A percentile compares a stretch with the other conserved stretches of the same genome.
Evolutionary conservation across 1,140 invertebrate genomes (phyloP).

Genomic region (Gerris buenoi): DNA sequence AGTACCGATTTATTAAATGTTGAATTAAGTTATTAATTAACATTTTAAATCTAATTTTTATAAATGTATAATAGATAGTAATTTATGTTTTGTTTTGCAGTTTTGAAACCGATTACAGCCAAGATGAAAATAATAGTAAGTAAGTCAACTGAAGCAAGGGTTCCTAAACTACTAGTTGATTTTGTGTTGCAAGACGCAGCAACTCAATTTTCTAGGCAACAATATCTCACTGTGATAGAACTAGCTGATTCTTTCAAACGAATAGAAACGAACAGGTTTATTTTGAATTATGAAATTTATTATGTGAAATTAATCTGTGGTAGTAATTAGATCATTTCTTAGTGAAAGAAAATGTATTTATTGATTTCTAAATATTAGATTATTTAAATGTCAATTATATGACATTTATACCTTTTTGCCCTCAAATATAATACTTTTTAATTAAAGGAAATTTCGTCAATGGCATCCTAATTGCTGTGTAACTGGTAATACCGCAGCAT

Average conservation of each 20-base stretch:
- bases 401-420: no score
- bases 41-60: neutral
- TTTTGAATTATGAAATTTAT: neutral
- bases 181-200: constrained; percentile 63
- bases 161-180: constrained; percentile 56
- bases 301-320: neutral
- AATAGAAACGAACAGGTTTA: constrained; percentile 49
- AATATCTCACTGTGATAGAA: constrained; percentile 52
- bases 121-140: constrained; percentile 69
- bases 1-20: neutral
- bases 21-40: neutral
- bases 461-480: constrained; percentile 33
- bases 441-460: constrained; percentile 39
- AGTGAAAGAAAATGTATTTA: constrained; percentile 18
- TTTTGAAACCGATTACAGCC: constrained; percentile 54
- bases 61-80: neutral
- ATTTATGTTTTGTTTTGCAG: neutral
- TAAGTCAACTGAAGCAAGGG: constrained; percentile 48
- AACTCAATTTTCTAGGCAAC: constrained; percentile 50
- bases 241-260: constrained; percentile 48
- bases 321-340: neutral
- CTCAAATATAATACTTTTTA: no score
- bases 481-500: constrained; percentile 33
- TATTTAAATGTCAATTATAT: no score
- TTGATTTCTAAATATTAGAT: no score